Evolutionary conservation across 2,797 vertebrate species (phyloP).

Genomic region (Avahi laniger): DNA sequence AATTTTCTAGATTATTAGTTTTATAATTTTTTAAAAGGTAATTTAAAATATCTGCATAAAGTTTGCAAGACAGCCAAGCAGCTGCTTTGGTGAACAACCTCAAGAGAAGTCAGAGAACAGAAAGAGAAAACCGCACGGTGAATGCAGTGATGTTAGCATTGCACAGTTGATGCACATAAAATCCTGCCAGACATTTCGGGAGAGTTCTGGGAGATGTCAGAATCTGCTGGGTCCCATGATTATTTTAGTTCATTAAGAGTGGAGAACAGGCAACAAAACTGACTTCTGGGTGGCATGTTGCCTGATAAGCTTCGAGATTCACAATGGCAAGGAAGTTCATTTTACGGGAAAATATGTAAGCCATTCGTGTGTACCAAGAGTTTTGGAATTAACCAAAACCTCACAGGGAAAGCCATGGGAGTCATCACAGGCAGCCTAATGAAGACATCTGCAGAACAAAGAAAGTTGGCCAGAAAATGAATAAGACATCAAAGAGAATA

Average conservation of each 20-base stretch:
- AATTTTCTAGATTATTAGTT: conserved; percentile 19
- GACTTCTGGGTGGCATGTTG: background rate
- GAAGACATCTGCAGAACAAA: background rate
- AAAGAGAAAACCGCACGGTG: background rate
- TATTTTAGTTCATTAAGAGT: background rate
- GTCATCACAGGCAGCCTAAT: background rate
- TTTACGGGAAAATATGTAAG: background rate
- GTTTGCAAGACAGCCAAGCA: background rate
- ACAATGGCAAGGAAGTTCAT: conserved; percentile 24
- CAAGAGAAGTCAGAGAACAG: background rate
- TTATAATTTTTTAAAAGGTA: background rate
- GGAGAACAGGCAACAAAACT: background rate
- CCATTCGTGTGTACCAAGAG: background rate
- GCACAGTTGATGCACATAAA: background rate
- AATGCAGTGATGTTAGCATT: too few relatives aligned
- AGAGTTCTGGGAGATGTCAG: background rate
- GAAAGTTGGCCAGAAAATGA: background rate
- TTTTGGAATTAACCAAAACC: background rate
- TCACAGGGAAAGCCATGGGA: background rate
- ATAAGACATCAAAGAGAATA: background rate
- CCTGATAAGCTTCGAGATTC: background rate
- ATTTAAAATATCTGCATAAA: background rate
- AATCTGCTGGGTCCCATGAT: background rate
- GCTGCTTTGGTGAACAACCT: background rate
- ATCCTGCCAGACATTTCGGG: background rate